These are phyloP conservation scores for Hyppa rectilinea DNA, from an alignment of 2,888 invertebrate species.

Conservation along the genomic window DNA sequence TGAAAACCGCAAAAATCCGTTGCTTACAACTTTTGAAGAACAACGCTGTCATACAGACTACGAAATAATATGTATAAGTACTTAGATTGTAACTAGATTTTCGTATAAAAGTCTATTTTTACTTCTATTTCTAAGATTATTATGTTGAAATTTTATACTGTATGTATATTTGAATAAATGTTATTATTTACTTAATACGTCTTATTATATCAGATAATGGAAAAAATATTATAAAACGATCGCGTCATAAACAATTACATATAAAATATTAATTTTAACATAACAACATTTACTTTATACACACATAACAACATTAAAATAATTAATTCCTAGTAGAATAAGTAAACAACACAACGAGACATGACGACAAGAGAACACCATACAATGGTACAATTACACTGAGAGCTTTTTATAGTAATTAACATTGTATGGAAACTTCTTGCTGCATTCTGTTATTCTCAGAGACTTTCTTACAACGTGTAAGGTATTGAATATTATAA, in stretches of 20 bases:
- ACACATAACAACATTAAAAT: constrained; percentile 1
- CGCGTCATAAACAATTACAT: background rate
- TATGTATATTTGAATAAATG: too few relatives aligned
- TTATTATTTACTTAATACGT: too few relatives aligned
- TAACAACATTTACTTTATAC: background rate
- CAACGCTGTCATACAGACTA: background rate
- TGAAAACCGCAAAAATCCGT: background rate
- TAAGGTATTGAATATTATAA: constrained; percentile 32
- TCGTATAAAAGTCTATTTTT: background rate
- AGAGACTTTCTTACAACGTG: constrained; percentile 72
- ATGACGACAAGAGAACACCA: constrained; percentile 71
- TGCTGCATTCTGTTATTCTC: constrained; percentile 72
- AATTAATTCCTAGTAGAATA: constrained; percentile 41
- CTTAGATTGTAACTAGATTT: background rate
- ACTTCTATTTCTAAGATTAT: too few relatives aligned
- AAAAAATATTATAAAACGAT: too few relatives aligned
- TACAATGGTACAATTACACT: constrained; percentile 77
- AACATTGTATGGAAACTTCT: constrained; percentile 75
- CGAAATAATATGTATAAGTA: background rate
- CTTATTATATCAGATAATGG: too few relatives aligned
- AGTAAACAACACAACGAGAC: constrained; percentile 54
- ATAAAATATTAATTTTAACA: background rate
- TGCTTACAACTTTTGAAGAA: background rate
- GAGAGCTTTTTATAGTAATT: constrained; percentile 78
- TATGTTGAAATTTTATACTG: too few relatives aligned